Base-by-base conservation (phyloP, 2,797 vertebrate genomes). In the Sebastolobus altivelis region DNA sequence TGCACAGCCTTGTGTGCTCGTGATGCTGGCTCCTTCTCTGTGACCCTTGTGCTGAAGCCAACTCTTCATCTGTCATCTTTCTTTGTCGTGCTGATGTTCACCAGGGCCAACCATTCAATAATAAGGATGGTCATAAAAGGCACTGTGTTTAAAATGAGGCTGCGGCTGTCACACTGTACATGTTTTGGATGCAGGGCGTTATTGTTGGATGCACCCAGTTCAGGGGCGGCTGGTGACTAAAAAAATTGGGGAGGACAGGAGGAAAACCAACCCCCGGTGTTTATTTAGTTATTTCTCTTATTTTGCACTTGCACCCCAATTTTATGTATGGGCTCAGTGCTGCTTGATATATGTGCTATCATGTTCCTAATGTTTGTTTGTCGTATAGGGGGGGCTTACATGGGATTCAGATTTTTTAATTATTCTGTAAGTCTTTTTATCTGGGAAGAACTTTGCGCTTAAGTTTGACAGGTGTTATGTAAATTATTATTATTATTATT, bases 31-130 rank as follows among this genome's bases (percentile, higher is more conserved):
- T 61, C 40, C 61, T 58, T 59, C 38, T 72, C 43, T n/a, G 46
- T 74, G 85, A 79, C 84, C 65, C 55, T 31, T 25, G 77, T 2
- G 40, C 40, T 14, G 33, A 16, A 63, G 49, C 59, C 77, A 69
- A 6, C 27, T 69, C 72, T 37, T 72, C 22, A 10, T 65, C 62
- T 62, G 65, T 83, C 84, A 80, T 37, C 68, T 67, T 81, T 49
- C 70, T 80, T 43, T 27, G 69, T 68, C 25, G 10, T 61, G 72
- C 61, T 66, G 59, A 65, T 70, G 68, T 37, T 56, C 31, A 49
- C 31, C 46, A 29, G 2, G 56, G 59, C 58, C 52, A 31, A 12
- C 52, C 65, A n/a, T 37, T 16, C 38, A 46, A 52, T 60, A 40
- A 29, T 13, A 14, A 38, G 22, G 14, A 35, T n/a, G 16, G 22